These are phyloP conservation scores for Aplidium turbinatum DNA, from an alignment of 23 tunicate genomes.

Conservation along the genomic window DNA sequence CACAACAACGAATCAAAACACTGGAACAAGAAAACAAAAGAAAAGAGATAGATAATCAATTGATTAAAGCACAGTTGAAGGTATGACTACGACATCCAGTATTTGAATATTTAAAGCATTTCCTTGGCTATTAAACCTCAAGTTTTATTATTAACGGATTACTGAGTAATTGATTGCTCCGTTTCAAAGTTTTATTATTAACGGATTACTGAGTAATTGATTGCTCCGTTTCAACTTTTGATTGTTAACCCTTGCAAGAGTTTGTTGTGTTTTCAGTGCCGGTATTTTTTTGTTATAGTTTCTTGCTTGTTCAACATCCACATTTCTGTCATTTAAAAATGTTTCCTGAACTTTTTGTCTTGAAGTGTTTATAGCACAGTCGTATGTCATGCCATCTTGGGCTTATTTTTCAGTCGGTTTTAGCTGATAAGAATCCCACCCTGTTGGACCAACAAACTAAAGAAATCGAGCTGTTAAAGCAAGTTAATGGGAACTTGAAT, in stretches of 20 bases:
- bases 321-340: neutral
- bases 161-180: neutral
- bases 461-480: conserved; percentile 10
- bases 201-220: neutral
- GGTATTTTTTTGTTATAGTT: too few relatives aligned
- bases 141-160: too few relatives aligned
- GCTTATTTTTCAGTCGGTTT: conserved; percentile 21
- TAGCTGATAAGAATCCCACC: conserved; percentile 19
- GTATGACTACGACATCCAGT: neutral
- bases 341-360: neutral
- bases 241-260: neutral
- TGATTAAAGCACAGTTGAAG: conserved; percentile 38
- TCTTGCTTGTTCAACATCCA: too few relatives aligned
- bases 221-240: neutral
- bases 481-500: conserved; percentile 5
- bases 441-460: conserved; percentile 25
- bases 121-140: too few relatives aligned
- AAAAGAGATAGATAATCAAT: conserved; percentile 29
- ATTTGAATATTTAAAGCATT: too few relatives aligned
- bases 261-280: too few relatives aligned
- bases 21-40: conserved; percentile 39
- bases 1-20: conserved; percentile 4
- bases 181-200: too few relatives aligned
- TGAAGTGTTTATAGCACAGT: neutral
- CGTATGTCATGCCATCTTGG: neutral